Evolutionary conservation across 2,888 invertebrate species (phyloP), one percentile per base, ranked within the genome.

Genomic region (Caenorhabditis macrosperma): DNA sequence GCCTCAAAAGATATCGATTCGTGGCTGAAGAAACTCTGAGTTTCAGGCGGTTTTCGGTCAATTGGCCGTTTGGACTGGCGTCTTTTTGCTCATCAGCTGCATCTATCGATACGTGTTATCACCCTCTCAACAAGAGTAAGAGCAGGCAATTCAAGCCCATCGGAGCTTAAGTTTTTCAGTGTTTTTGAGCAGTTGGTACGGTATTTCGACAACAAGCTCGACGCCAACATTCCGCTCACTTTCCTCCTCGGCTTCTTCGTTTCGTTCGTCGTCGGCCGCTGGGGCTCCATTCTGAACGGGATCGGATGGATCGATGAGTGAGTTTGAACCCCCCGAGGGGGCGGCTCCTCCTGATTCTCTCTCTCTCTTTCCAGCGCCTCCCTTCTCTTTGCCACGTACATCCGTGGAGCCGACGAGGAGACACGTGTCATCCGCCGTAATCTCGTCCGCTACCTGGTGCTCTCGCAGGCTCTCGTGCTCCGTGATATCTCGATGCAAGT

Each of bases 231-330:
- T 28, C 86, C 86, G 0, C 72, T 86, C 20, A 86, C 86, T 0
- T 83, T 84, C 46, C 79, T 84, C 78, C 79, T 84, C 38, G 86
- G 86, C 15, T 86, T 86, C 80, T 86, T 86, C 66, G 86, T 86
- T 24, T 82, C 86, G 2, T 85, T 86, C 28, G 86, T 86, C n/a
- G 84, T 86, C 33, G 85, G 78, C 1, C 55, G 86, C 76, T 86
- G 86, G 86, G 82, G 85, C 33, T 82, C 82, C 6, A 85, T 86
- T 44, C 60, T 86, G 44, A 86, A 83, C 44, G 84, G 82, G 9
- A 86, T 86, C 41, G 86, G 86, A 24, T 86, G 85, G 85, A 85
- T 86, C n/a, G 86, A 86, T 60, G 85, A 86, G 86, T 86, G 10
- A 60, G 83, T 44, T 50, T 20, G 12, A 38, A 9, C 9, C 12